A percentile compares a stretch with the other conserved stretches of the same genome.
These are phyloP conservation scores for Struthidea cinerea DNA, from an alignment of 2,113 vertebrate species.

Conservation along the genomic window DNA sequence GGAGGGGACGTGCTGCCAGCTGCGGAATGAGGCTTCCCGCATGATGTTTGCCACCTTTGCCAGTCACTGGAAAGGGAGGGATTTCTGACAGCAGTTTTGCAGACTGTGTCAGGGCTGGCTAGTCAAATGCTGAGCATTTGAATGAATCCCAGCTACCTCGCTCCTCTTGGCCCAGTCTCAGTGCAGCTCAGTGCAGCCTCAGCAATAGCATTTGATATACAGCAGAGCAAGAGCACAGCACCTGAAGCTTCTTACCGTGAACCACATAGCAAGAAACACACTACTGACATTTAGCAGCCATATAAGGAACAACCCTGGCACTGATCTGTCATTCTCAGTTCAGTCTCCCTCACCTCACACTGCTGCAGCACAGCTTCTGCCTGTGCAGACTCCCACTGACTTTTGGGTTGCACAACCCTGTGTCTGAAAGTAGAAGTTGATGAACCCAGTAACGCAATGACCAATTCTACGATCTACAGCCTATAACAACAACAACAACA, in stretches of 20 bases:
- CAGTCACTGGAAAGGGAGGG: background rate
- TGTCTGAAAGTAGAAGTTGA: background rate
- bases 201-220: background rate
- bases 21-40: accelerated
- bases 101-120: background rate
- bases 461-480: background rate
- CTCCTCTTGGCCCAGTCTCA: background rate
- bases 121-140: background rate
- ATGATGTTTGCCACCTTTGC: background rate
- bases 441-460: background rate
- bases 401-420: background rate
- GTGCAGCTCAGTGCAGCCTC: background rate
- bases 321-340: background rate
- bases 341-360: background rate
- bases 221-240: background rate
- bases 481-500: background rate
- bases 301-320: background rate
- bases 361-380: background rate
- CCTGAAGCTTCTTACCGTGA: background rate
- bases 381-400: background rate
- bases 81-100: background rate
- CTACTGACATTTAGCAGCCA: background rate
- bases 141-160: background rate
- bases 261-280: background rate
- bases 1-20: background rate